Evolutionary conservation across 2,113 vertebrate species (phyloP).

Genomic region (Notiomystis cincta): DNA sequence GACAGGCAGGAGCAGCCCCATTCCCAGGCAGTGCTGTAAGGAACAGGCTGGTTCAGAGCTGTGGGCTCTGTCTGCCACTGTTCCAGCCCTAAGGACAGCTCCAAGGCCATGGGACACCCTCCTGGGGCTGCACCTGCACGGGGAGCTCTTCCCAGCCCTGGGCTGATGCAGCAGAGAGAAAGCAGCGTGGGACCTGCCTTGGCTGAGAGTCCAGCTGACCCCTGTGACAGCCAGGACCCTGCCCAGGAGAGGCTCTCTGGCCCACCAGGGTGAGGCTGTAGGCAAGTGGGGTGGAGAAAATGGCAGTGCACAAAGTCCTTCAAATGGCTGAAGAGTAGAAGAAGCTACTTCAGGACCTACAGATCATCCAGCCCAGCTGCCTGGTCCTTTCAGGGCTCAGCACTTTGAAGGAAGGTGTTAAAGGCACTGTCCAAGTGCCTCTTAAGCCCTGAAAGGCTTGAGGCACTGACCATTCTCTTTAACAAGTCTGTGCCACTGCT

Average conservation of each 20-base stretch:
- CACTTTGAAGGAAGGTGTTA: neutral
- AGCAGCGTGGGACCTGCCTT: neutral
- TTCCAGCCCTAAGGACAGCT: neutral
- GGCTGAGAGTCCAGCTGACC: rapidly evolving
- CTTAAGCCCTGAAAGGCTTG: neutral
- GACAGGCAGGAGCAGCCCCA: neutral
- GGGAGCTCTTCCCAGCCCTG: neutral
- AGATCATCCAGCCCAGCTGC: neutral
- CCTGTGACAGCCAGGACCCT: rapidly evolving
- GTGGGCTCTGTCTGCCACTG: rapidly evolving
- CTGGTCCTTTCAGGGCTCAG: neutral
- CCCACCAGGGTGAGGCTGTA: neutral
- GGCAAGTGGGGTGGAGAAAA: neutral
- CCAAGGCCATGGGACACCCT: neutral
- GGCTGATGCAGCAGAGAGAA: neutral
- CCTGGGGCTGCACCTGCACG: rapidly evolving
- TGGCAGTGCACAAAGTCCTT: neutral
- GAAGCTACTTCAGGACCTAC: neutral
- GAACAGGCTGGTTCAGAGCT: neutral
- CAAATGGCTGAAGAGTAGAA: neutral
- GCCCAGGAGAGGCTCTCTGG: no score
- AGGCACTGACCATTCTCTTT: rapidly evolving
- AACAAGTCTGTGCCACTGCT: neutral
- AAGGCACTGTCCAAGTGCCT: neutral
- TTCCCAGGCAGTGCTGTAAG: neutral